These are phyloP conservation scores for Drosophila kohkoa DNA, from an alignment of 1,140 invertebrate genomes.

Conservation along the genomic window DNA sequence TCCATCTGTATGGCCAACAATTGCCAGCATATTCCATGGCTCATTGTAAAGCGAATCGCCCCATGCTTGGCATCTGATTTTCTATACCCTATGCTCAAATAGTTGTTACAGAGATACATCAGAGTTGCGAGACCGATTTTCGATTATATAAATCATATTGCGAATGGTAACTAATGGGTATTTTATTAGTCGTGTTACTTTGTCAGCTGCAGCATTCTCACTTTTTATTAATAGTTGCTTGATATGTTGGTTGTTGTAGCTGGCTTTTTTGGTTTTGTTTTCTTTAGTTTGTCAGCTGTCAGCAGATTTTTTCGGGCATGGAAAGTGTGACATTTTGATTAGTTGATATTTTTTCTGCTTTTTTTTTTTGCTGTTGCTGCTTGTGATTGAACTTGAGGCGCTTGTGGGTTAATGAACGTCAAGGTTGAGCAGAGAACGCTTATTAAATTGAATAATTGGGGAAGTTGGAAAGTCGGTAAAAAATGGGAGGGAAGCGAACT, in stretches of 20 bases:
- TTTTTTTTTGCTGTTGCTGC: slow-evolving; percentile 29
- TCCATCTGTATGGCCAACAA: slow-evolving; percentile 27
- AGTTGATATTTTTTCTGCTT: slow-evolving; percentile 48
- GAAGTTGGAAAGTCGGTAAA: slow-evolving; percentile 5
- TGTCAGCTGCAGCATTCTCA: slow-evolving; percentile 5
- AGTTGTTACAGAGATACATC: not conserved
- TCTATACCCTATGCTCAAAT: slow-evolving; percentile 16
- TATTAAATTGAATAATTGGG: slow-evolving; percentile 62
- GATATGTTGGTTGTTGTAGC: slow-evolving; percentile 4
- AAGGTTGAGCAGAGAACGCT: slow-evolving; percentile 61
- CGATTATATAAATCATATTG: not conserved
- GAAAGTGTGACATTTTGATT: slow-evolving; percentile 82
- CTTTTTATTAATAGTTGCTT: slow-evolving; percentile 29
- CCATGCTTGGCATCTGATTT: slow-evolving; percentile 22
- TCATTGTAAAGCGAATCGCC: slow-evolving; percentile 62
- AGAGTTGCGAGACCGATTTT: not conserved
- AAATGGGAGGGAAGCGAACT: not conserved
- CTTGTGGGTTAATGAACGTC: slow-evolving; percentile 68
- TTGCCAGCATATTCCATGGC: slow-evolving; percentile 71
- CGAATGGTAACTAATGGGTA: slow-evolving; percentile 1
- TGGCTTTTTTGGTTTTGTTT: slow-evolving; percentile 53
- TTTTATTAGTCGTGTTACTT: not conserved
- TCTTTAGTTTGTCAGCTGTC: slow-evolving; percentile 76
- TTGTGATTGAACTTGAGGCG: slow-evolving; percentile 78
- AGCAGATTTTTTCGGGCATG: slow-evolving; percentile 71